phyloP scores from a whole-genome alignment of 2,888 invertebrate species.

The Dione vanillae region DNA sequence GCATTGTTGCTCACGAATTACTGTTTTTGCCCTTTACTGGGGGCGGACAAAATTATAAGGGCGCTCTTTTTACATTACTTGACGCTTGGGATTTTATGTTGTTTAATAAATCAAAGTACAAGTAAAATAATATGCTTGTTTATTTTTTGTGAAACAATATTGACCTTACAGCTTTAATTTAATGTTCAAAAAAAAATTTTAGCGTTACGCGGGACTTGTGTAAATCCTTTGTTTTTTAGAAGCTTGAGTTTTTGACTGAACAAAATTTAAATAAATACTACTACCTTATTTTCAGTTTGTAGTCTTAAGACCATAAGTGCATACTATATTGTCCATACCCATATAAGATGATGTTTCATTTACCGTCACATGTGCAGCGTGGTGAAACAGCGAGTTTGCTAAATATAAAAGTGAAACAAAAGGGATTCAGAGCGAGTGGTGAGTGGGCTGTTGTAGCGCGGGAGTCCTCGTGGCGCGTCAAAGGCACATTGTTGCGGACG shows the following conservation, averaged over 20 bases:
- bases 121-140: not conserved
- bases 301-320: not conserved
- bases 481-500: slow-evolving; percentile 41
- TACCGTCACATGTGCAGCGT: slow-evolving; percentile 25
- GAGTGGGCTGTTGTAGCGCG: slow-evolving; percentile 35
- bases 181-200: not conserved
- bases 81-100: slow-evolving; percentile 24
- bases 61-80: slow-evolving; percentile 23
- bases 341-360: slow-evolving; percentile 8
- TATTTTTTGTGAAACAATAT: not conserved
- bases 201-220: not conserved
- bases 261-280: too few species aligned
- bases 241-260: too few species aligned
- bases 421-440: slow-evolving; percentile 32
- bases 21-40: slow-evolving; percentile 17
- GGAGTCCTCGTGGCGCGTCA: slow-evolving; percentile 35
- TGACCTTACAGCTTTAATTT: slow-evolving; percentile 5
- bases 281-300: not conserved
- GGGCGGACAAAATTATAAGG: slow-evolving; percentile 21
- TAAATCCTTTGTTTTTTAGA: too few species aligned
- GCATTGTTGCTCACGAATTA: slow-evolving; percentile 28
- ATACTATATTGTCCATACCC: not conserved
- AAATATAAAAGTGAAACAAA: slow-evolving; percentile 41
- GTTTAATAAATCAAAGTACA: slow-evolving; percentile 28
- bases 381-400: slow-evolving; percentile 35